These are phyloP conservation scores for Hypothenemus hampei DNA, from an alignment of 1,140 invertebrate genomes.

Conservation along the genomic window DNA sequence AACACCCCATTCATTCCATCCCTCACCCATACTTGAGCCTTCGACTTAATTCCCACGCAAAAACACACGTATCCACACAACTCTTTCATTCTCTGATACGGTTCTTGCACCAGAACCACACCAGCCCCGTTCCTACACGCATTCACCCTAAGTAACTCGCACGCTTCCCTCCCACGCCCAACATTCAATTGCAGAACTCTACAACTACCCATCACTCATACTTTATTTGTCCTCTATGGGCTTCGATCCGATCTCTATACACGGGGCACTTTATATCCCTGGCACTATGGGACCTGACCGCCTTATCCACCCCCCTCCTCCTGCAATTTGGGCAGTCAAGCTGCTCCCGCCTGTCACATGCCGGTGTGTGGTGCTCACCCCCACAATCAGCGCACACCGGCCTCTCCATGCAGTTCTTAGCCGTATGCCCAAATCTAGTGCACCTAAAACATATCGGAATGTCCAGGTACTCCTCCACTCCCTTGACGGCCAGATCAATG, in stretches of 20 bases:
- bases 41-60: neutral
- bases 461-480: neutral
- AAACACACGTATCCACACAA: neutral
- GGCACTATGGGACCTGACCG: neutral
- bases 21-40: neutral
- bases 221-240: neutral
- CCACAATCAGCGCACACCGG: neutral
- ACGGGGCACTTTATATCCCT: neutral
- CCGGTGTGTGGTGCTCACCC: neutral
- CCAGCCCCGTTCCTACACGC: neutral
- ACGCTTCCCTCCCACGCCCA: neutral
- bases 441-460: neutral
- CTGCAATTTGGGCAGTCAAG: neutral
- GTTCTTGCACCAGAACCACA: neutral
- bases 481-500: neutral
- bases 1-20: neutral
- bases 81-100: neutral
- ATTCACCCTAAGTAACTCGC: neutral
- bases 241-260: neutral
- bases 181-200: conserved; percentile 6
- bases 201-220: neutral
- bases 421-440: neutral
- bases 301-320: neutral
- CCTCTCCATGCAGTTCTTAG: neutral
- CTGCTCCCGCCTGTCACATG: neutral